Evolutionary conservation across 1,140 invertebrate genomes (phyloP).

Genomic region (Melanaphis sacchari): DNA sequence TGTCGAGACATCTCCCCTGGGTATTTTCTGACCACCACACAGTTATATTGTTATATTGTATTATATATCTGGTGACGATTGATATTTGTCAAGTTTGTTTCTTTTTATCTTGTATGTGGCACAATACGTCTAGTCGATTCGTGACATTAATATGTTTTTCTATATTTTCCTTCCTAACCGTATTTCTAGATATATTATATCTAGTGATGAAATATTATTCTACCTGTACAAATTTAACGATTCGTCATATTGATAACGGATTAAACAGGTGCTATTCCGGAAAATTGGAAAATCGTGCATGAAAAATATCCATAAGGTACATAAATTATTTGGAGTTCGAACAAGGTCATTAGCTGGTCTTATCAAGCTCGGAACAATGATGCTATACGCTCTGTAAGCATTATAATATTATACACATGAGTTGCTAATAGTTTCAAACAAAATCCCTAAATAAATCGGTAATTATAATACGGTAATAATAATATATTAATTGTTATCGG

Average conservation of each 20-base stretch:
- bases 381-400: background rate
- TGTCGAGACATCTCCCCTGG: background rate
- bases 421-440: background rate
- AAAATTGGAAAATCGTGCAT: background rate
- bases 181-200: background rate
- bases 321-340: background rate
- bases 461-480: background rate
- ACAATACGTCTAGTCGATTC: background rate
- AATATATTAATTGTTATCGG: background rate
- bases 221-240: background rate
- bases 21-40: background rate
- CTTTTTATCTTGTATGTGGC: background rate
- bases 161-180: no score
- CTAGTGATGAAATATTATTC: no score
- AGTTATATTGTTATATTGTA: constrained; percentile 6
- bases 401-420: background rate
- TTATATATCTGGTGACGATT: background rate
- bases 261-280: no score
- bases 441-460: background rate
- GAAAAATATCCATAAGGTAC: background rate
- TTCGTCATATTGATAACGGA: background rate
- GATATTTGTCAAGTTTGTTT: background rate
- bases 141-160: background rate
- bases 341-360: background rate
- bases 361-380: background rate